phyloP scores from a whole-genome alignment of 2,888 invertebrate species.

The Phorcus lineatus region DNA sequence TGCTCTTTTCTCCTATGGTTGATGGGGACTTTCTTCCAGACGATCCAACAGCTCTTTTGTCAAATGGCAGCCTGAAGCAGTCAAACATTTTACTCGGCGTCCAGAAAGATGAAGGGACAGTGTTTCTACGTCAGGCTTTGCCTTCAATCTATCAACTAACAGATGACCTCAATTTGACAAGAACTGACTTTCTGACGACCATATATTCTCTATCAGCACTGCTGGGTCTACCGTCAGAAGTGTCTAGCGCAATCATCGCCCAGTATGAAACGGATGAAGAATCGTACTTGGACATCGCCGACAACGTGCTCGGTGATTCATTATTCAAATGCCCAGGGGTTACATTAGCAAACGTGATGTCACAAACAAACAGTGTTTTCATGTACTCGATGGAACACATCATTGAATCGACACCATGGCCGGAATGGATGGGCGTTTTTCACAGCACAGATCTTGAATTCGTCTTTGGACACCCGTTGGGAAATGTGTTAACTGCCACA shows the following conservation, averaged over 20 bases:
- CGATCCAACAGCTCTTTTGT: constrained; percentile 89
- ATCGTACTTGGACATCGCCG: neutral
- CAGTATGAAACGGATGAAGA: neutral
- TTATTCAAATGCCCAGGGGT: constrained; percentile 95
- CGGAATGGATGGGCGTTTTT: constrained; percentile 63
- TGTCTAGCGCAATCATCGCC: neutral
- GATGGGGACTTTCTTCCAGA: constrained; percentile 91
- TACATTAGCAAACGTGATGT: constrained; percentile 84
- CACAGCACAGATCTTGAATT: constrained; percentile 68
- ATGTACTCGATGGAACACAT: constrained; percentile 55
- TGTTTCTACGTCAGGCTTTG: neutral
- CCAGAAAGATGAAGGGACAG: constrained; percentile 93
- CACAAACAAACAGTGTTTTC: constrained; percentile 35
- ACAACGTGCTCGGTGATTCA: neutral
- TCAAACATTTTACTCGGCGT: constrained; percentile 90
- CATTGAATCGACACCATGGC: constrained; percentile 51
- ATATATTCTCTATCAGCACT: neutral
- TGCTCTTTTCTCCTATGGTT: constrained; percentile 87
- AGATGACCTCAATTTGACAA: neutral
- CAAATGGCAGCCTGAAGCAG: constrained; percentile 88
- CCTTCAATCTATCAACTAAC: neutral
- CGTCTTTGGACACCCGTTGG: constrained; percentile 63
- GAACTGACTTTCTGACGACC: neutral
- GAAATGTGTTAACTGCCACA: constrained; percentile 82
- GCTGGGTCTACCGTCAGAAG: neutral